These are phyloP conservation scores for Takifugu ocellatus DNA, from an alignment of 2,797 vertebrate genomes.

Conservation along the genomic window DNA sequence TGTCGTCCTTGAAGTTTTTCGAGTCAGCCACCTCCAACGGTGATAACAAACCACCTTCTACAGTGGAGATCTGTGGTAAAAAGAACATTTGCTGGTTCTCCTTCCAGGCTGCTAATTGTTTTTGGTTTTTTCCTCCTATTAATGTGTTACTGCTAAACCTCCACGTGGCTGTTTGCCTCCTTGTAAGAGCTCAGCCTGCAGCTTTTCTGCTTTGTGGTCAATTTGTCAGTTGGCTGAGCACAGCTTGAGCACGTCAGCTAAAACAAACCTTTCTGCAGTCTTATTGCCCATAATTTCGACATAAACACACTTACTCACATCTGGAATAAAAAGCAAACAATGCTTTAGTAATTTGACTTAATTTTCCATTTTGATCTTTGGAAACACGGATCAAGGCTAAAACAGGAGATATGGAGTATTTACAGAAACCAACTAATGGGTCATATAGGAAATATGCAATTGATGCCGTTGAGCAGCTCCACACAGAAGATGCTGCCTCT, in stretches of 20 bases:
- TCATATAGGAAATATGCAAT: too few relatives aligned
- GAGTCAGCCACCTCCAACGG: not conserved
- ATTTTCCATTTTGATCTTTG: too few relatives aligned
- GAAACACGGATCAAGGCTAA: too few relatives aligned
- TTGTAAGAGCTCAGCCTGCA: slow-evolving; percentile 37
- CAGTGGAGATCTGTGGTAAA: not conserved
- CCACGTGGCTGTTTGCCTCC: slow-evolving; percentile 23
- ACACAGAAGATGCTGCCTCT: too few relatives aligned
- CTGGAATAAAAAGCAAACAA: too few relatives aligned
- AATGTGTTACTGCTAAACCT: slow-evolving; percentile 30
- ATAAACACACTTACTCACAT: not conserved
- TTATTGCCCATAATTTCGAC: slow-evolving; percentile 8
- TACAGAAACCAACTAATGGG: too few relatives aligned
- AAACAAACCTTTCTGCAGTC: slow-evolving; percentile 32
- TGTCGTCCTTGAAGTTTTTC: slow-evolving; percentile 4
- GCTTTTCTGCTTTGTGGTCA: slow-evolving; percentile 39
- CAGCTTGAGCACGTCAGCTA: slow-evolving; percentile 38
- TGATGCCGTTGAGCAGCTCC: too few relatives aligned
- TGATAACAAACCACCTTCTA: not conserved
- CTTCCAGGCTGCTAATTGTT: too few relatives aligned
- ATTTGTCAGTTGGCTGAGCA: slow-evolving; percentile 52
- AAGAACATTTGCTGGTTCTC: too few relatives aligned
- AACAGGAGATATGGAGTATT: too few relatives aligned
- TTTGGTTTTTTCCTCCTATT: slow-evolving; percentile 9
- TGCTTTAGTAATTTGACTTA: too few relatives aligned